phyloP scores from a whole-genome alignment of 2,113 vertebrate species.

The Taxidea taxus region DNA sequence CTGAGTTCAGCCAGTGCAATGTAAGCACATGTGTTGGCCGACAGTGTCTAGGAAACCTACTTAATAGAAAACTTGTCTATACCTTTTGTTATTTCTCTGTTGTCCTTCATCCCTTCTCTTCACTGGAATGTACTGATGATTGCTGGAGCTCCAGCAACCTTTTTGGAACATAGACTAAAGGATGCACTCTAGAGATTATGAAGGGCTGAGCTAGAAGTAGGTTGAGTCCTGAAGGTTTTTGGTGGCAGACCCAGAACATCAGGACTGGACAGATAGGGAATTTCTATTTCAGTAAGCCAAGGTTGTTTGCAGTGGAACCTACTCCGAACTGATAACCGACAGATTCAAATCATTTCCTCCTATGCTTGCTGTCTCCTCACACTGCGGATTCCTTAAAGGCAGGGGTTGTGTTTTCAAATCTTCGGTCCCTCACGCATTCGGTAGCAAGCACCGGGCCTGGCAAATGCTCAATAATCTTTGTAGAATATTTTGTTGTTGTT shows the following conservation, averaged over 20 bases:
- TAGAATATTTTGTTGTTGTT: neutral
- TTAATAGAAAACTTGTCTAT: neutral
- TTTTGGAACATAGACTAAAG: neutral
- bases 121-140: neutral
- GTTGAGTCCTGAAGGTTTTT: neutral
- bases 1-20: neutral
- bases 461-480: neutral
- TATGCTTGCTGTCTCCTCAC: neutral
- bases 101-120: neutral
- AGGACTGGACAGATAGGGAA: neutral
- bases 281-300: neutral
- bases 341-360: neutral
- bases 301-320: neutral
- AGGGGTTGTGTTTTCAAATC: neutral
- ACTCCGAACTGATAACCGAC: neutral
- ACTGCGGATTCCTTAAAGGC: neutral
- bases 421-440: neutral
- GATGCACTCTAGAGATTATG: neutral
- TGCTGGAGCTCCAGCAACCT: neutral
- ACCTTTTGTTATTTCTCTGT: neutral
- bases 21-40: neutral
- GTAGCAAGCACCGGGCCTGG: neutral
- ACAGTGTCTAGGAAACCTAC: neutral
- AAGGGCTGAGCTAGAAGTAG: neutral
- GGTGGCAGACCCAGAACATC: neutral